Evolutionary conservation across 1,140 invertebrate species (phyloP), one percentile per base, ranked within the genome.

Genomic region (Watersipora subatra): DNA sequence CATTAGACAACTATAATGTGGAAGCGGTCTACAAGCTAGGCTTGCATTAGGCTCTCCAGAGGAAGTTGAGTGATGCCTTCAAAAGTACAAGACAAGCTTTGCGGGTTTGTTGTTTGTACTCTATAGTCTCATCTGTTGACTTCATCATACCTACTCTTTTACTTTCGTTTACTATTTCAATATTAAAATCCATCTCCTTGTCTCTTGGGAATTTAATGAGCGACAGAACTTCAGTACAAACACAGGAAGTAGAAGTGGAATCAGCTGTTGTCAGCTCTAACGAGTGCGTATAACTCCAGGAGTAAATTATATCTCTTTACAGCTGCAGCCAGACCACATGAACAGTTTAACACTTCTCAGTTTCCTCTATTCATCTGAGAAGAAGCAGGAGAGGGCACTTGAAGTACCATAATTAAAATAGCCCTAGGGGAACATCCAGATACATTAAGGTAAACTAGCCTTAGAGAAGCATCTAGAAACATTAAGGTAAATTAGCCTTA

Each of bases 391-490:
- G 7, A 89, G 91, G 78, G 92, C 92, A 1, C 81, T 93, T 63
- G 72, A 78, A 64, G 70, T 84, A n/a, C n/a, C n/a, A n/a, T n/a
- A n/a, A 86, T 92, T 1, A 85, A 89, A 46, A 87, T 88, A 62
- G 84, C 87, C 1, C 77, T 93, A 15, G 85, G 89, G 69, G 92
- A 97, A 80, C 94, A 93, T 82, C 93, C 93, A 1, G 87, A 91
- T 73, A 91, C 91, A 76, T 84, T 93, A 46, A 91, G 92, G 83
- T 81, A 70, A 66, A 30, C 29, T 57, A 46, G n/a, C n/a, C n/a
- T n/a, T n/a, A n/a, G n/a, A n/a, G n/a, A n/a, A n/a, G n/a, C n/a
- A n/a, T n/a, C n/a, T n/a, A n/a, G n/a, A n/a, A n/a, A n/a, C n/a
- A n/a, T n/a, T n/a, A n/a, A n/a, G n/a, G n/a, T n/a, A n/a, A n/a